These are phyloP conservation scores for Mugil cephalus DNA, from an alignment of 2,113 vertebrate species.

Conservation along the genomic window DNA sequence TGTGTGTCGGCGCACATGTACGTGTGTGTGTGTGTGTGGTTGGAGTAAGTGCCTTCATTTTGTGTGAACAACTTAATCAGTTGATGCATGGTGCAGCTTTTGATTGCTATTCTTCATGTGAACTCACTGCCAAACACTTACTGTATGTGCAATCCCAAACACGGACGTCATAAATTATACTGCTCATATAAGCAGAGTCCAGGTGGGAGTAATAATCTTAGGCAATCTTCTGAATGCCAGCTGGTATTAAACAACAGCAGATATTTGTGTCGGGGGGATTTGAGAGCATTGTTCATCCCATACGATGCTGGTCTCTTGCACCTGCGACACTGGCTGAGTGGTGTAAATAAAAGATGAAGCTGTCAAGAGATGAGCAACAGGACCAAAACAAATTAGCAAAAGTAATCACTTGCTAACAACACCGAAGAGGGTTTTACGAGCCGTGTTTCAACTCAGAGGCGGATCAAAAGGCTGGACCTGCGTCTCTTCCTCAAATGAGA, in stretches of 20 bases:
- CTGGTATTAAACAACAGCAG: conserved; percentile 40
- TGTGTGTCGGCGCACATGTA: neutral
- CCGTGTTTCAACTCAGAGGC: conserved; percentile 12
- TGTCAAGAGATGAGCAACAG: conserved; percentile 64
- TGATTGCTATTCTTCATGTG: conserved; percentile 58
- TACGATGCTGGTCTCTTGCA: conserved; percentile 43
- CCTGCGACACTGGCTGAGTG: conserved; percentile 47
- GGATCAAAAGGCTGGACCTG: neutral
- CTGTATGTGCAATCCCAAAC: conserved; percentile 44
- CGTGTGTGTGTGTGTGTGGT: conserved; percentile 2
- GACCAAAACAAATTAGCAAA: conserved; percentile 67
- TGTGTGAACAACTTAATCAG: conserved; percentile 67
- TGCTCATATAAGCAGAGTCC: conserved; percentile 26
- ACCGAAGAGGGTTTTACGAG: conserved; percentile 34
- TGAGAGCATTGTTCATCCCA: conserved; percentile 26
- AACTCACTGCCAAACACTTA: conserved; percentile 37
- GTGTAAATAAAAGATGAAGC: conserved; percentile 77
- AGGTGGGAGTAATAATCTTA: conserved; percentile 55
- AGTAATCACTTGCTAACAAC: conserved; percentile 64
- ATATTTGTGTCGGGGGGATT: conserved; percentile 37
- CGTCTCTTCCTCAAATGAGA: conserved; percentile 13
- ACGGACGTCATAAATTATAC: conserved; percentile 23
- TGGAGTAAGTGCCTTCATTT: conserved; percentile 62
- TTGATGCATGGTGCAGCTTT: conserved; percentile 27
- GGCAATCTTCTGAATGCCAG: conserved; percentile 52